Base-by-base conservation (phyloP, 2,113 vertebrate genomes). In the Pheucticus melanocephalus region DNA sequence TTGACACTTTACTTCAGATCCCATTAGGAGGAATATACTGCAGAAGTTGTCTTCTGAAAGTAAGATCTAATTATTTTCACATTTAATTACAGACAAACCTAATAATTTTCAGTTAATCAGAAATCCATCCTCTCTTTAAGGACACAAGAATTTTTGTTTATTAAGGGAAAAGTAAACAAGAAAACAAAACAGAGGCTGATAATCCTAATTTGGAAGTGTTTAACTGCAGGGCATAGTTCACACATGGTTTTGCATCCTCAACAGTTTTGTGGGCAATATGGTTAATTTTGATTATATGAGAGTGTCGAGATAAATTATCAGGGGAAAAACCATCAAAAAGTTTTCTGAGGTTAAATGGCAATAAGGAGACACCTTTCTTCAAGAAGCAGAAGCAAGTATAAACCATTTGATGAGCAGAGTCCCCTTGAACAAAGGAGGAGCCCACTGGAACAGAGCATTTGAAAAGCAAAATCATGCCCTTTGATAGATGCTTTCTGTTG, bases 221-320 rank as follows among this genome's bases (percentile, higher is more conserved):
- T 83, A 86, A 85, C 27, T 77, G 48, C 82, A 72, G 50, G 68
- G 50, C 42, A 85, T 63, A 61, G 45, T 82, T 82, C 76, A 61
- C 93, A 94, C 75, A 83, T 80, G 71, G 19, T 73, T 91, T 65
- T 86, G 59, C 4, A 17, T 77, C 63, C 42, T 87, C 70, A 72
- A 33, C 28, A 61, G 54, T 35, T 94, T 77, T 70, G 50, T 4
- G 33, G 59, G 66, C 35, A 70, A 73, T 25, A 80, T 11, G 78
- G 87, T 80, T 93, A 77, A 90, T 88, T 95, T 33, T 77, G 82
- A 86, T 93, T 75, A 70, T 90, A 80, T 23, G 59, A 90, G 90
- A 83, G 96, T 30, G 64, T 80, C 79, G 90, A 88, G 63, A 82
- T 47, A 78, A 92, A 91, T 82, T 82, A 95, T 37, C 66, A 80